Evolutionary conservation across 2,888 invertebrate species (phyloP).

Genomic region (Brachyptera putata): DNA sequence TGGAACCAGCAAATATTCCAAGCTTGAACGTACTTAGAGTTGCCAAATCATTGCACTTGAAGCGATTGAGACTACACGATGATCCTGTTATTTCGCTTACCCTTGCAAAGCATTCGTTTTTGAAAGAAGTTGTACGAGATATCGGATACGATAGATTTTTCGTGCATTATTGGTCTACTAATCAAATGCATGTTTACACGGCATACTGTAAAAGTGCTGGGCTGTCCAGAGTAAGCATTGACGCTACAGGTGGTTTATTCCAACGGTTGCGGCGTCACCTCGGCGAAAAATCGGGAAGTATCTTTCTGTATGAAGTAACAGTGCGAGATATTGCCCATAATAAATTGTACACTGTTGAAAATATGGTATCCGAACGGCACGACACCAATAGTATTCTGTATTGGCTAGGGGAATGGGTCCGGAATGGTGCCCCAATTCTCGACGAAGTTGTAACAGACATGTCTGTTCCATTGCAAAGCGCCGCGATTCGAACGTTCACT

Average conservation of each 20-base stretch:
- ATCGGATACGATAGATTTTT: slow-evolving; percentile 26
- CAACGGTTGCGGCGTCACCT: slow-evolving; percentile 22
- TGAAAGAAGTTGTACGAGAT: too few relatives aligned
- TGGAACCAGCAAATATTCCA: slow-evolving; percentile 14
- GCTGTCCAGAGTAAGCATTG: slow-evolving; percentile 29
- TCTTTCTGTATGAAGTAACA: slow-evolving; percentile 30
- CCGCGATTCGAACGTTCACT: slow-evolving; percentile 1
- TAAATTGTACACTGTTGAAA: slow-evolving; percentile 30
- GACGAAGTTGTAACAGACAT: slow-evolving; percentile 29
- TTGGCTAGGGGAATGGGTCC: slow-evolving; percentile 30
- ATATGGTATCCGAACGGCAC: slow-evolving; percentile 32
- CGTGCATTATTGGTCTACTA: slow-evolving; percentile 12
- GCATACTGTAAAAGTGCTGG: slow-evolving; percentile 18
- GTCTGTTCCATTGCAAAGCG: slow-evolving; percentile 25
- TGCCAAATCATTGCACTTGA: slow-evolving; percentile 2
- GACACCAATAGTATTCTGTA: slow-evolving; percentile 27
- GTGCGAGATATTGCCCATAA: slow-evolving; percentile 24
- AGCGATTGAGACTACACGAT: slow-evolving; percentile 21
- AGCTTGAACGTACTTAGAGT: slow-evolving; percentile 9
- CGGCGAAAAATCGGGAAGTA: slow-evolving; percentile 25
- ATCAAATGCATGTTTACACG: slow-evolving; percentile 19
- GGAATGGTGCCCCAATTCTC: slow-evolving; percentile 29
- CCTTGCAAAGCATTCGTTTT: background rate
- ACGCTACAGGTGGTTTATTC: slow-evolving; percentile 31
- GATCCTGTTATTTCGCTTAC: slow-evolving; percentile 13